Percentiles rank a stretch among this genome's conserved stretches.
phyloP scores from a whole-genome alignment of 2,888 invertebrate species.

The Scaptomyza caliginosa region DNA sequence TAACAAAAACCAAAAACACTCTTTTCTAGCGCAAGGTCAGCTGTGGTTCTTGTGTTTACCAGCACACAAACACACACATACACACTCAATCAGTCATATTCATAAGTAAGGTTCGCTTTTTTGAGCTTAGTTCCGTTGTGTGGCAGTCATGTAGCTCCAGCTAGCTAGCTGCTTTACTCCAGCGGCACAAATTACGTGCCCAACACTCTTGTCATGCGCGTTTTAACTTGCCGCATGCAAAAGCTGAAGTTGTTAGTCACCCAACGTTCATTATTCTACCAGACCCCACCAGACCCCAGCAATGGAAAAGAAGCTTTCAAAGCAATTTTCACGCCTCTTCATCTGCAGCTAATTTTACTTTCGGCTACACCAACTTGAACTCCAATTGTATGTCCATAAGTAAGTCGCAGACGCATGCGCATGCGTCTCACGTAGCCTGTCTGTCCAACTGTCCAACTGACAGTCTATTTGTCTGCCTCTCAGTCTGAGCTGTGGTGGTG shows the following conservation, averaged over 20 bases:
- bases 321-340: slow-evolving; percentile 50
- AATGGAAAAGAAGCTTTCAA: background rate
- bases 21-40: slow-evolving; percentile 71
- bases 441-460: slow-evolving; percentile 1
- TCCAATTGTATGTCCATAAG: slow-evolving; percentile 6
- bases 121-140: slow-evolving; percentile 48
- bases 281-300: background rate
- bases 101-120: slow-evolving; percentile 53
- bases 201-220: slow-evolving; percentile 49
- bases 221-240: slow-evolving; percentile 59
- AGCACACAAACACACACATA: slow-evolving; percentile 1
- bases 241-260: slow-evolving; percentile 49
- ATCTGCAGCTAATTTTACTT: slow-evolving; percentile 67
- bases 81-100: slow-evolving; percentile 24
- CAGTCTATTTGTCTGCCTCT: background rate
- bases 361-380: slow-evolving; percentile 33
- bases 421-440: slow-evolving; percentile 69
- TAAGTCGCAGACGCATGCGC: slow-evolving; percentile 54
- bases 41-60: slow-evolving; percentile 46
- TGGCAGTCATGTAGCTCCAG: background rate
- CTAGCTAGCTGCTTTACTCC: slow-evolving; percentile 20
- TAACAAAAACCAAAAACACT: slow-evolving; percentile 30
- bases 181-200: slow-evolving; percentile 73
- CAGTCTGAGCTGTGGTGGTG: slow-evolving; percentile 8
- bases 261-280: slow-evolving; percentile 35